Conservation (phyloP, 2,797 vertebrate species). For the Lagorchestes hirsutus region DNA sequence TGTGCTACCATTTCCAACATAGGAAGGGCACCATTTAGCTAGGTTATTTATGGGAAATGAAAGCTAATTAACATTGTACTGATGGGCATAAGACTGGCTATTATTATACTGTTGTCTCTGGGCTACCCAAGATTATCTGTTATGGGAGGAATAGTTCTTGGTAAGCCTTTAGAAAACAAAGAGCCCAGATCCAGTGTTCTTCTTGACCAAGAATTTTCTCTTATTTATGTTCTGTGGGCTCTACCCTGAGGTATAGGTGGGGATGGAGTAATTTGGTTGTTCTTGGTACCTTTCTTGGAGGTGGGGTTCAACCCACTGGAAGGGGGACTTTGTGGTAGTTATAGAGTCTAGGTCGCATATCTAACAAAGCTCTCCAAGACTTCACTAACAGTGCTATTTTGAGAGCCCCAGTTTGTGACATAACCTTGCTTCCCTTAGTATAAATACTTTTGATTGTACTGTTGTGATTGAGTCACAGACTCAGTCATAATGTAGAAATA, state of each 20-base stretch:
- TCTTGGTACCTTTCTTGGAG: background rate
- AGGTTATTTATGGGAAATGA: background rate
- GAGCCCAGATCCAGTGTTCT: background rate
- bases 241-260: background rate
- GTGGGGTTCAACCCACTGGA: background rate
- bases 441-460: background rate
- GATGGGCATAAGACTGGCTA: background rate
- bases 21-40: background rate
- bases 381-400: background rate
- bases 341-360: background rate
- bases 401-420: background rate
- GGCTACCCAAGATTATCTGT: background rate
- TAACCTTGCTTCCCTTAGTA: background rate
- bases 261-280: background rate
- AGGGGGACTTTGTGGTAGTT: background rate
- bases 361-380: background rate
- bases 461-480: background rate
- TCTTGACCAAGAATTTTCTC: background rate
- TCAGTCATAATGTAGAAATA: background rate
- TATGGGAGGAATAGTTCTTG: background rate
- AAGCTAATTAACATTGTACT: background rate
- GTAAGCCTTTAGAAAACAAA: background rate
- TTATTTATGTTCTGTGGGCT: background rate
- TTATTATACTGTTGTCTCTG: background rate
- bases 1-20: background rate